phyloP scores from a whole-genome alignment of 2,113 vertebrate genomes.

The Pyrgilauda ruficollis region DNA sequence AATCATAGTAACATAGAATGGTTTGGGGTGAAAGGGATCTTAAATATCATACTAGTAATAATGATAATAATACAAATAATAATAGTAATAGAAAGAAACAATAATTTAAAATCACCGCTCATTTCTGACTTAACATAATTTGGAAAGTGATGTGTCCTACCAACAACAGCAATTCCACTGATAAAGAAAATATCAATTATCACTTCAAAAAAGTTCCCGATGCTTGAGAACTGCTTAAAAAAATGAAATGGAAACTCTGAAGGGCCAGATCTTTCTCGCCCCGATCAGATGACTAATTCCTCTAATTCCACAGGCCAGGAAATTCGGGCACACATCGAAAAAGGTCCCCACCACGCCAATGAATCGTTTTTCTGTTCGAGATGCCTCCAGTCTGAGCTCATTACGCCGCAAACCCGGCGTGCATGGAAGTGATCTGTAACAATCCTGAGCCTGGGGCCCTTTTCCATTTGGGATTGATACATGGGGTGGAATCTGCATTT shows the following conservation, averaged over 20 bases:
- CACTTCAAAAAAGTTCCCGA: not conserved
- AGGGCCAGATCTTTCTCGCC: not conserved
- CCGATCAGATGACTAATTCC: not conserved
- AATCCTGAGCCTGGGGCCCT: not conserved
- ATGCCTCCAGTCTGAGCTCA: slow-evolving; percentile 55
- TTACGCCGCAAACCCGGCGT: not conserved
- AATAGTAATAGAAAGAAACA: not conserved
- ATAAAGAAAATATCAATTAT: not conserved
- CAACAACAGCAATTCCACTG: not conserved
- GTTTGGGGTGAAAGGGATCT: not conserved
- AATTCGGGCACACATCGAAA: not conserved
- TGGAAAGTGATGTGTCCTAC: not conserved
- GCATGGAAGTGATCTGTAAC: not conserved
- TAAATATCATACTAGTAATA: not conserved
- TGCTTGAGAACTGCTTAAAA: not conserved
- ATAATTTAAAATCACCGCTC: not conserved
- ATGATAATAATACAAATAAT: not conserved
- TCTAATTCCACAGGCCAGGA: not conserved
- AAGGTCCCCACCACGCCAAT: not conserved
- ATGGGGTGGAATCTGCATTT: not conserved
- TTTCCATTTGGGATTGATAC: not conserved
- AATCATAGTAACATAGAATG: not conserved
- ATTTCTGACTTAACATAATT: not conserved
- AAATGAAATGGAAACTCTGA: not conserved
- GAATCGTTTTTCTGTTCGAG: not conserved